Percentiles rank a stretch among this genome's conserved stretches.
These are phyloP conservation scores for Lamellibrachia luymesi DNA, from an alignment of 1,140 invertebrate genomes.

Conservation along the genomic window DNA sequence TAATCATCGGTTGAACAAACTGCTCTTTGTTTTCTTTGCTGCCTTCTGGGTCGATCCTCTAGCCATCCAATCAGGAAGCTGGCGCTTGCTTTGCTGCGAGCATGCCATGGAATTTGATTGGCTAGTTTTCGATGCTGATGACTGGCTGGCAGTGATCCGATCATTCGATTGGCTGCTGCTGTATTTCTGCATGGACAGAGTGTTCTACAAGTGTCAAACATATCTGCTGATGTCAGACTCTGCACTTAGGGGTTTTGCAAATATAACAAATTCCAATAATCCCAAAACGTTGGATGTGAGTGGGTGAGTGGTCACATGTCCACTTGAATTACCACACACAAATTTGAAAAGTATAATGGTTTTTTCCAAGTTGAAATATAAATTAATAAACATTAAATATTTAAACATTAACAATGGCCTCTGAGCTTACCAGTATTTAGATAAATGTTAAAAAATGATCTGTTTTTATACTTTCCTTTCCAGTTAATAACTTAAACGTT, in stretches of 20 bases:
- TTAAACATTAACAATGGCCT: no score
- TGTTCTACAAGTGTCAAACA: neutral
- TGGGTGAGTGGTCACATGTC: no score
- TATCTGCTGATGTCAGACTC: neutral
- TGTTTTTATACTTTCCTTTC: no score
- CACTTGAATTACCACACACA: no score
- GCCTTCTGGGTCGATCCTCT: neutral
- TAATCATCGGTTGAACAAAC: slow-evolving; percentile 16
- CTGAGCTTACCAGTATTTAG: no score
- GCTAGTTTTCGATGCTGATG: neutral
- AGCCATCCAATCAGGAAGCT: slow-evolving; percentile 17
- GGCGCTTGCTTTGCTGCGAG: slow-evolving; percentile 12
- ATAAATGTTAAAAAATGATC: no score
- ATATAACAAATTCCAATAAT: no score
- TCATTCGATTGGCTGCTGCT: neutral
- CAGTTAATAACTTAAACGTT: no score
- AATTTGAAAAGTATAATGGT: no score
- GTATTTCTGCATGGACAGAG: neutral
- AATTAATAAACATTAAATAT: no score
- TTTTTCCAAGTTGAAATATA: no score
- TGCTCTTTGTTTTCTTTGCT: slow-evolving; percentile 13
- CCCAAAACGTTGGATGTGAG: no score
- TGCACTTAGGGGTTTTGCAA: neutral
- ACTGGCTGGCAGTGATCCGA: slow-evolving; percentile 9
- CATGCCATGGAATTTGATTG: neutral